These are phyloP conservation scores for Cetoscarus ocellatus DNA, from an alignment of 2,797 vertebrate species.

Conservation along the genomic window DNA sequence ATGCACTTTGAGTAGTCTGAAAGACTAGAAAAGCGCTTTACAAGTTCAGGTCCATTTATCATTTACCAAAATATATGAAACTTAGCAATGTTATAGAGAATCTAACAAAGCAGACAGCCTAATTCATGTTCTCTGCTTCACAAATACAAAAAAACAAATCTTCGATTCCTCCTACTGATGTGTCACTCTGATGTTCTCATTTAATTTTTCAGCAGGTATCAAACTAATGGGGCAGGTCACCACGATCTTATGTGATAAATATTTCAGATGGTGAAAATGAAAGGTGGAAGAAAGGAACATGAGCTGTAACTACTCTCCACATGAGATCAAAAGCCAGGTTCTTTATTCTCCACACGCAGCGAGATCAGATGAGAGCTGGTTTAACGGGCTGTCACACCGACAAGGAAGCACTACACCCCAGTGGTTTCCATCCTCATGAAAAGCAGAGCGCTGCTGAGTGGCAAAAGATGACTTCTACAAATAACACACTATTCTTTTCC, in stretches of 20 bases:
- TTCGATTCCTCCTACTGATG: not conserved
- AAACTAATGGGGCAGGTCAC: conserved; percentile 43
- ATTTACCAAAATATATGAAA: not conserved
- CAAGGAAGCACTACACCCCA: conserved; percentile 51
- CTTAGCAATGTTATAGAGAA: not conserved
- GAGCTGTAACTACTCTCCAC: conserved; percentile 41
- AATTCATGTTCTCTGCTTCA: conserved; percentile 3
- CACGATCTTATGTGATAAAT: conserved; percentile 40
- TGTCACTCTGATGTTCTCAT: conserved; percentile 10
- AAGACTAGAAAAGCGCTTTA: too few species aligned
- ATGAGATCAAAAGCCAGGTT: conserved; percentile 54
- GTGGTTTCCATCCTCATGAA: conserved; percentile 62
- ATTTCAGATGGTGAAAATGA: conserved; percentile 52
- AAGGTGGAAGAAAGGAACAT: conserved; percentile 44
- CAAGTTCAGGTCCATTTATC: too few species aligned
- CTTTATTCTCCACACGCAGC: conserved; percentile 54
- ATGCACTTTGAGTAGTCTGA: too few species aligned
- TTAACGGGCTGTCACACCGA: conserved; percentile 62
- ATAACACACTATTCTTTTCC: conserved; percentile 36
- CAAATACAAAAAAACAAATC: conserved; percentile 5
- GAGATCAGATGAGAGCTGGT: conserved; percentile 64
- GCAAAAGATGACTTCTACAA: conserved; percentile 48
- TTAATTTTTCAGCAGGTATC: conserved; percentile 27
- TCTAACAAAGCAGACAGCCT: not conserved
- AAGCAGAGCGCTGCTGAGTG: conserved; percentile 47